phyloP scores from a whole-genome alignment of 2,797 vertebrate genomes.

The Aplochiton taeniatus region DNA sequence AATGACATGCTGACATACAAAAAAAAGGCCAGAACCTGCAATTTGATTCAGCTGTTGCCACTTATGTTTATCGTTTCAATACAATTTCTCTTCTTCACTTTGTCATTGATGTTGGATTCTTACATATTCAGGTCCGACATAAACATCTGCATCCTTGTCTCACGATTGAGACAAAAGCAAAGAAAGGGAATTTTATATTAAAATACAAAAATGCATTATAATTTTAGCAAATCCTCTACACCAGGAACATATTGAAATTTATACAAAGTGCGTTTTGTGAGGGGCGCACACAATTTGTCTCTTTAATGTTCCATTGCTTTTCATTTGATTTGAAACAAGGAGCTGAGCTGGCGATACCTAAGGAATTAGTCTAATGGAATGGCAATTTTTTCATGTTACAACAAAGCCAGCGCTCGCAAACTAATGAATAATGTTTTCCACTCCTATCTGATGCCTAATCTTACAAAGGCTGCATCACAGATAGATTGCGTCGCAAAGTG shows the following conservation, averaged over 20 bases:
- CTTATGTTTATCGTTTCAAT: neutral
- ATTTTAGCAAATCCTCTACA: conserved; percentile 55
- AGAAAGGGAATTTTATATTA: conserved; percentile 43
- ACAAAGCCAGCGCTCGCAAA: conserved; percentile 64
- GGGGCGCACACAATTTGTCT: conserved; percentile 59
- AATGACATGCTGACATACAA: no score
- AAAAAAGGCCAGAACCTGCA: no score
- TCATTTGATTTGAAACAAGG: conserved; percentile 72
- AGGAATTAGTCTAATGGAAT: conserved; percentile 75
- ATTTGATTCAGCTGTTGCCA: no score
- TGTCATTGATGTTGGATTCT: conserved; percentile 17
- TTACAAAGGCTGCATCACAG: conserved; percentile 62
- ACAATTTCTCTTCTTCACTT: neutral
- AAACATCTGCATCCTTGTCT: conserved; percentile 22
- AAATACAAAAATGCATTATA: conserved; percentile 59
- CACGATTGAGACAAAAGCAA: conserved; percentile 40
- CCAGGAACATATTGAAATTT: conserved; percentile 58
- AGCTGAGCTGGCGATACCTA: conserved; percentile 57
- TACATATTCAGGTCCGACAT: conserved; percentile 17
- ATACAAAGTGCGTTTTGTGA: conserved; percentile 64
- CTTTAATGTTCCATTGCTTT: conserved; percentile 70
- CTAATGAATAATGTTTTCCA: conserved; percentile 77
- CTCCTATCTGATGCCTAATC: conserved; percentile 69
- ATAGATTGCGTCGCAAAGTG: conserved; percentile 68
- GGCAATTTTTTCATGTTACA: conserved; percentile 41